Base-by-base conservation (phyloP, 2,113 vertebrate genomes). In the Cheirogaleus medius region DNA sequence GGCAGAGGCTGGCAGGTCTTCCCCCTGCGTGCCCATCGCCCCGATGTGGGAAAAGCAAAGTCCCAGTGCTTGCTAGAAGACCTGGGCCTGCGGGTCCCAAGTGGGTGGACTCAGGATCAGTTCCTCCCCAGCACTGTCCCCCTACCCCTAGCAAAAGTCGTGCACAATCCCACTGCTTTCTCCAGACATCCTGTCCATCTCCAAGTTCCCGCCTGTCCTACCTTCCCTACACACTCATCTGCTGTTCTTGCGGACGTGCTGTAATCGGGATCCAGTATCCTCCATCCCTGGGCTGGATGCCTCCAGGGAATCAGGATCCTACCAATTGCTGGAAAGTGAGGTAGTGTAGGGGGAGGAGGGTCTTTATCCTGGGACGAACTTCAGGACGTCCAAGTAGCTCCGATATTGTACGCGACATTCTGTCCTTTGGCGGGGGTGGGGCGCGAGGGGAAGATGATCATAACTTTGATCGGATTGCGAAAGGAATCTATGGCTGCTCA, bases 31-130 rank as follows among this genome's bases (percentile, higher is more conserved):
- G 6, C 42, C 25, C 14, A 7, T 21, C 2, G 15, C 32, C 5
- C n/a, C 0, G 4, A 77, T 0, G 6, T 3, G 23, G 44, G 3
- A 34, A 71, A 52, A 27, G 49, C 6, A 0, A 17, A 3, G 3
- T 77, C 27, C 1, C 0, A 2, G 4, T 0, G 25, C 58, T 64
- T 81, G 37, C 23, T 9, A 9, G 10, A 39, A 18, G 13, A 7
- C 18, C 21, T 37, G 1, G 42, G n/a, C 32, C 20, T 6, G 0
- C 27, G 1, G 52, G 15, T 14, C 17, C 34, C 87, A 68, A n/a
- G 13, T 27, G 17, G 34, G 56, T 44, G 69, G n/a, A 12, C 13
- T 74, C 49, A 23, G 58, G 12, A n/a, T 64, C 3, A 0, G 3
- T 20, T 39, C 23, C 32, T 49, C 44, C 69, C n/a, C 10, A 1